A percentile compares a stretch with the other conserved stretches of the same genome.
These are phyloP conservation scores for Alcedo atthis DNA, from an alignment of 2,797 vertebrate genomes.

Conservation along the genomic window DNA sequence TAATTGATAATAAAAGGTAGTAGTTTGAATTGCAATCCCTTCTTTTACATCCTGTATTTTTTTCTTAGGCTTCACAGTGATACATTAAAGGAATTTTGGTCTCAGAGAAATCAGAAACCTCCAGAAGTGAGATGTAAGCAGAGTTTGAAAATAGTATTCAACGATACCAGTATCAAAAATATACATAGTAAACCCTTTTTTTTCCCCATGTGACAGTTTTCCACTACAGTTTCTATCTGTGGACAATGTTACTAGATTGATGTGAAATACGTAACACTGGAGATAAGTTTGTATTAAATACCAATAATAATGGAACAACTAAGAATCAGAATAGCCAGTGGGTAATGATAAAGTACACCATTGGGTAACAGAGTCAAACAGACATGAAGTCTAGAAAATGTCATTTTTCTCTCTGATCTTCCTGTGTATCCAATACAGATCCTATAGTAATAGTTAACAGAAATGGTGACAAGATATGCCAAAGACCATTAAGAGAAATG, in stretches of 20 bases:
- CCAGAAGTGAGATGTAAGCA: background rate
- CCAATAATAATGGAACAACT: background rate
- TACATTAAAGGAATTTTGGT: background rate
- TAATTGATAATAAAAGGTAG: background rate
- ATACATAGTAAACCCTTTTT: rapidly evolving
- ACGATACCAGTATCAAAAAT: background rate
- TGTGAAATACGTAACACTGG: background rate
- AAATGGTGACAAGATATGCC: background rate
- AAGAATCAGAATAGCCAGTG: background rate
- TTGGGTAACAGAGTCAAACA: background rate
- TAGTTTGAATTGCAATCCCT: background rate
- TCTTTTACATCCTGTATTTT: background rate
- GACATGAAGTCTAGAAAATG: background rate
- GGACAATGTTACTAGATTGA: background rate
- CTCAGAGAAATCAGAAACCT: background rate
- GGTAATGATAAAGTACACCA: background rate
- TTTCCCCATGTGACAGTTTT: background rate
- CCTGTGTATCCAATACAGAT: background rate
- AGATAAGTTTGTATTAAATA: background rate
- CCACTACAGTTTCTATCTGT: background rate
- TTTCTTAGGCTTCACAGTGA: background rate
- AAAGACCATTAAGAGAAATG: background rate
- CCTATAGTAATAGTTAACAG: background rate
- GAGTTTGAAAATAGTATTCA: background rate
- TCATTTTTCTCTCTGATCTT: background rate